phyloP scores from a whole-genome alignment of 2,888 invertebrate species.

The Cotesia congregata region DNA sequence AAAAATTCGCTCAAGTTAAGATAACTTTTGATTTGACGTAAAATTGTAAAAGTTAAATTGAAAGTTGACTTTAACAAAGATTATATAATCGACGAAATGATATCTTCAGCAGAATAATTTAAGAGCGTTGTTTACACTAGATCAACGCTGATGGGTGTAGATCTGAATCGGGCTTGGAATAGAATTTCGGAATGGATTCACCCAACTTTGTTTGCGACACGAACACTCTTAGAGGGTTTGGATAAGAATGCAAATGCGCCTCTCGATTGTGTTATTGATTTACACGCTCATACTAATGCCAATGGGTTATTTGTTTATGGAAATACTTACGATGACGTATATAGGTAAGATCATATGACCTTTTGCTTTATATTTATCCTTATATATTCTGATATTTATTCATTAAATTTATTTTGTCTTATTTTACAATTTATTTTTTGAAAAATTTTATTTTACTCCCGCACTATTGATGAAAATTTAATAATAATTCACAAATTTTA shows the following conservation, averaged over 20 bases:
- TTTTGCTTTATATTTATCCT: not conserved
- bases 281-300: constrained; percentile 93
- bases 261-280: constrained; percentile 93
- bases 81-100: not conserved
- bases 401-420: not conserved
- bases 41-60: constrained; percentile 9
- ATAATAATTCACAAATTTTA: too few species aligned
- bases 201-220: constrained; percentile 89
- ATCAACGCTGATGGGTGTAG: constrained; percentile 90
- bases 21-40: not conserved
- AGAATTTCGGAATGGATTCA: constrained; percentile 92
- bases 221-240: constrained; percentile 82
- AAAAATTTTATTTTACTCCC: too few species aligned
- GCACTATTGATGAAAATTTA: too few species aligned
- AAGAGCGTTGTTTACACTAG: constrained; percentile 63
- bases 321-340: constrained; percentile 93
- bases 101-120: constrained; percentile 18
- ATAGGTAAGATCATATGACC: constrained; percentile 74
- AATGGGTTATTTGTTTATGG: constrained; percentile 96
- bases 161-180: constrained; percentile 94
- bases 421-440: too few species aligned
- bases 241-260: constrained; percentile 81
- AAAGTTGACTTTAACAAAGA: not conserved
- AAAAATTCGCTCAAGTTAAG: too few species aligned
- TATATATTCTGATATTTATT: not conserved